Conservation (phyloP, 2,797 vertebrate genomes). For the Glossophaga mutica region DNA sequence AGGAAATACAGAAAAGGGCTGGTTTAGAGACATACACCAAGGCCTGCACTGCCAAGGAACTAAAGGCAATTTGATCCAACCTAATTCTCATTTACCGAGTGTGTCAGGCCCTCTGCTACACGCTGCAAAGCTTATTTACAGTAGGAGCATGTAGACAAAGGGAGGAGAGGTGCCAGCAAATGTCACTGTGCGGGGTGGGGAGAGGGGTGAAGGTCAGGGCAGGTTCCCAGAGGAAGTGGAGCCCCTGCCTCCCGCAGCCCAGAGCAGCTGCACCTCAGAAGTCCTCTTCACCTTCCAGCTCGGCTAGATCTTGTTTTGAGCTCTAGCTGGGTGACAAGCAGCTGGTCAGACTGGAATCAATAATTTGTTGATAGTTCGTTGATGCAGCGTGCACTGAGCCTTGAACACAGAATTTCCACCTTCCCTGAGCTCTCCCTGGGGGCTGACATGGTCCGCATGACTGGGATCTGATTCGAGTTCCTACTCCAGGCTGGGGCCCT, state of each 20-base stretch:
- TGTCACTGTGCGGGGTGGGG: accelerated
- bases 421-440: background rate
- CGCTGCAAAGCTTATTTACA: background rate
- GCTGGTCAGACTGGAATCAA: background rate
- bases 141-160: background rate
- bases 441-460: background rate
- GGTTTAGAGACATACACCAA: background rate
- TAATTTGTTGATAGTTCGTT: background rate
- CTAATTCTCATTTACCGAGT: background rate
- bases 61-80: background rate
- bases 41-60: background rate
- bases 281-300: background rate
- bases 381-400: background rate
- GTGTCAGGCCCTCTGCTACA: background rate
- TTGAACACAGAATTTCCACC: background rate
- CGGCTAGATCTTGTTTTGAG: background rate
- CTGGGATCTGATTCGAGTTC: background rate
- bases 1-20: background rate
- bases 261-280: background rate
- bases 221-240: background rate
- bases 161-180: background rate
- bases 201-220: background rate
- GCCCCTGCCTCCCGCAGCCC: no score
- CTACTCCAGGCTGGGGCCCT: background rate
- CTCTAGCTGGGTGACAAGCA: background rate